These are phyloP conservation scores for Zeuzera pyrina DNA, from an alignment of 2,888 invertebrate species.

Conservation along the genomic window DNA sequence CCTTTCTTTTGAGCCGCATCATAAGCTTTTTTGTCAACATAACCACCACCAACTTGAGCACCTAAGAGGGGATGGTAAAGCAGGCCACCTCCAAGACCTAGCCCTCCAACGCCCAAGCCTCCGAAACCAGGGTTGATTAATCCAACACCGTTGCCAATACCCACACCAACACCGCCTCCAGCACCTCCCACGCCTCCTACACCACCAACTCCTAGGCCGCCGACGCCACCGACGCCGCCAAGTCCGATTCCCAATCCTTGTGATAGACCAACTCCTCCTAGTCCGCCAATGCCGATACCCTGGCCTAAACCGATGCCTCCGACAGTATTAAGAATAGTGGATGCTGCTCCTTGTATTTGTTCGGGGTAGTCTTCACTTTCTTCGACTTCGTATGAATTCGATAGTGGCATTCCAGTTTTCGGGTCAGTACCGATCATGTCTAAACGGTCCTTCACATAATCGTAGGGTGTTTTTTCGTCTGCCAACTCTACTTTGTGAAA, in stretches of 20 bases:
- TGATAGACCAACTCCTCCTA: constrained; percentile 26
- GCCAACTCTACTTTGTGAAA: constrained; percentile 42
- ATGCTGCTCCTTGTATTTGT: constrained; percentile 55
- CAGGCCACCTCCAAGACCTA: constrained; percentile 34
- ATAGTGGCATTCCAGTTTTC: constrained; percentile 47
- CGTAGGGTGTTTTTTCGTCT: constrained; percentile 58
- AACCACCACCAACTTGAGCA: constrained; percentile 57
- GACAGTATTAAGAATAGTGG: constrained; percentile 44
- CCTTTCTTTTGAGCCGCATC: constrained; percentile 72
- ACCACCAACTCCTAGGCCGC: constrained; percentile 25
- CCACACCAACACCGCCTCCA: constrained; percentile 24
- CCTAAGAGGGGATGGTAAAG: constrained; percentile 53
- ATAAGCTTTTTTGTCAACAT: constrained; percentile 70
- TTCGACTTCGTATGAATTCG: constrained; percentile 72
- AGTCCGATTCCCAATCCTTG: constrained; percentile 30
- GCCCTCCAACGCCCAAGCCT: constrained; percentile 44
- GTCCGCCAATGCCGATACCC: constrained; percentile 15
- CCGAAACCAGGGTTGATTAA: constrained; percentile 42
- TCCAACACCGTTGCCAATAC: constrained; percentile 30
- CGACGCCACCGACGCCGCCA: constrained; percentile 19
- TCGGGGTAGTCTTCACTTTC: constrained; percentile 74
- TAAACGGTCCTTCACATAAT: constrained; percentile 55
- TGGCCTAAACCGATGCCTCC: constrained; percentile 29
- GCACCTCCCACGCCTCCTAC: constrained; percentile 19
- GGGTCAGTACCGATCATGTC: constrained; percentile 43